Percentiles rank a stretch among this genome's conserved stretches.
These are phyloP conservation scores for Sminthurinus aureus DNA, from an alignment of 2,888 invertebrate species.

Conservation along the genomic window DNA sequence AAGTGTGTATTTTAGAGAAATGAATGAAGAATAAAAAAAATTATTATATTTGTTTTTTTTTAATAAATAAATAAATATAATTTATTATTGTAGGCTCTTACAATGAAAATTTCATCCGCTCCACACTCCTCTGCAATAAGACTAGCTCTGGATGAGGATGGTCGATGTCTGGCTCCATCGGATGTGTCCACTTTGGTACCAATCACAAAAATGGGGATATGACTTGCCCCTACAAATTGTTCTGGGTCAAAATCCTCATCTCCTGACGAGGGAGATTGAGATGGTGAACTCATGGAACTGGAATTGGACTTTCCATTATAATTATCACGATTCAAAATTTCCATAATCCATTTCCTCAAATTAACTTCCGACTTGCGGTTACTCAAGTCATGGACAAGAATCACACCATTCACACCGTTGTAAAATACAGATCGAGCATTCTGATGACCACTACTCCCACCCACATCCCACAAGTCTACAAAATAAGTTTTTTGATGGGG, in stretches of 20 bases:
- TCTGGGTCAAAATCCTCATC: conserved; percentile 78
- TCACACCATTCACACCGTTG: conserved; percentile 91
- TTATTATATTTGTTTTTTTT: too few species aligned
- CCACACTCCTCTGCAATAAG: conserved; percentile 88
- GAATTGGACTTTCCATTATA: conserved; percentile 37
- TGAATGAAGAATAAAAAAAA: conserved; percentile 27
- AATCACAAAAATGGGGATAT: conserved; percentile 92
- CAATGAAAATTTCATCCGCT: conserved; percentile 91
- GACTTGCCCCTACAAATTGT: conserved; percentile 79
- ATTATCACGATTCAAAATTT: conserved; percentile 78
- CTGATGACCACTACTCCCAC: conserved; percentile 91
- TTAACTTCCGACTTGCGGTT: conserved; percentile 96
- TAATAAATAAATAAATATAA: conserved; percentile 3
- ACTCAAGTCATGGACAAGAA: conserved; percentile 95
- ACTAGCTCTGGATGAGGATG: conserved; percentile 66
- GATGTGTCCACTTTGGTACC: conserved; percentile 85
- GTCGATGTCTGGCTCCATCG: conserved; percentile 57
- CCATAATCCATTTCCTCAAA: conserved; percentile 90
- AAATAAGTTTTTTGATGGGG: conserved; percentile 85
- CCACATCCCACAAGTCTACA: conserved; percentile 96
- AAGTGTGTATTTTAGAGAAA: conserved; percentile 20
- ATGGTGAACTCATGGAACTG: not conserved
- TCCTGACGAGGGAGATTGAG: conserved; percentile 37
- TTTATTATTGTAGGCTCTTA: conserved; percentile 58
- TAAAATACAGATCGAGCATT: conserved; percentile 95